Percentiles rank a stretch among this genome's conserved stretches.
Evolutionary conservation across 2,797 vertebrate species (phyloP).

Genomic region (Acipenser transmontanus): DNA sequence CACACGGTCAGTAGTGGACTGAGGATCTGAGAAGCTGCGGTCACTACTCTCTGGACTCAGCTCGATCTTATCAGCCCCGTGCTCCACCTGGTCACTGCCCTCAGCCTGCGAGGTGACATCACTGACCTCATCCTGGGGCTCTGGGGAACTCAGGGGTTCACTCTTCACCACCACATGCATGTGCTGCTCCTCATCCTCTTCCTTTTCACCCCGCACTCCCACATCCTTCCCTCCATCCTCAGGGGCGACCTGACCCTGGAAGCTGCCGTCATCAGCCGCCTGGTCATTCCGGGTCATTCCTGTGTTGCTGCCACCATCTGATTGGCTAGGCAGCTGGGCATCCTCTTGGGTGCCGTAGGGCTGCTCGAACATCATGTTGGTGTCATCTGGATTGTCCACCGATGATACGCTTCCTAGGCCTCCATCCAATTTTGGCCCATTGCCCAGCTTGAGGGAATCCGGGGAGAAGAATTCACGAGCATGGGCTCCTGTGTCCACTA

Average conservation of each 20-base stretch:
- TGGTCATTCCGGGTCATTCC: constrained; percentile 49
- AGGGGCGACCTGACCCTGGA: too few relatives aligned
- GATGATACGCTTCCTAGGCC: constrained; percentile 24
- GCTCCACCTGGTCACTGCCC: constrained; percentile 80
- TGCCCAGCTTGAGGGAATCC: constrained; percentile 76
- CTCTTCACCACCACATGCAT: constrained; percentile 86
- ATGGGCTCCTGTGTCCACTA: constrained; percentile 13
- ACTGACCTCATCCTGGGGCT: constrained; percentile 82
- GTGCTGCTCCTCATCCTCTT: constrained; percentile 69
- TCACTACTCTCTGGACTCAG: constrained; percentile 92
- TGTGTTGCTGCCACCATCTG: constrained; percentile 70
- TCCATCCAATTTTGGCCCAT: constrained; percentile 50
- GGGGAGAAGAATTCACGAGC: constrained; percentile 76
- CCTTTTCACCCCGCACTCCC: constrained; percentile 47
- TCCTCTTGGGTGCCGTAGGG: constrained; percentile 75
- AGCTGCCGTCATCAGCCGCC: constrained; percentile 26
- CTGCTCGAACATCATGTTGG: constrained; percentile 52
- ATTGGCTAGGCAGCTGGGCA: constrained; percentile 89
- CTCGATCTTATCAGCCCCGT: constrained; percentile 84
- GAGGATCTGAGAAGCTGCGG: constrained; percentile 84
- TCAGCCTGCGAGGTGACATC: constrained; percentile 88
- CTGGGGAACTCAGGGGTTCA: constrained; percentile 88
- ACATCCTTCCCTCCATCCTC: constrained; percentile 27
- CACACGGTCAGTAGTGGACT: constrained; percentile 75
- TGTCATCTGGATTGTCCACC: constrained; percentile 45